Base-by-base conservation (phyloP, 2,797 vertebrate species). In the Danio jaintianensis region DNA sequence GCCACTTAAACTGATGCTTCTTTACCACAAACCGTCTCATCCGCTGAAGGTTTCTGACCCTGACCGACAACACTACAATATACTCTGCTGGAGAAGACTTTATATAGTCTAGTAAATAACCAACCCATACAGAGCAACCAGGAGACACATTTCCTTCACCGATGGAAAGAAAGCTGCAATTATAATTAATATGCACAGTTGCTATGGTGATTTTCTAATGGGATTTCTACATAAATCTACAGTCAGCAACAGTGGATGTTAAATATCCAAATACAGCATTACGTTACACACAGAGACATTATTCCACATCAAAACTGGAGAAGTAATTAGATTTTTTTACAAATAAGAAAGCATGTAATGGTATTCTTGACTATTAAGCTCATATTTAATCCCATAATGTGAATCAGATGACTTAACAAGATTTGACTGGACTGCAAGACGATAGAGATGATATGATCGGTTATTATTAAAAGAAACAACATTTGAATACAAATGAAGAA, bases 161-260 rank as follows among this genome's bases (percentile, higher is more conserved):
- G 59, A 64, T 48, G 56, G 55, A 52, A 43, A 62, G 47, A 61
- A 59, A 63, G 53, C 22, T 16, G n/a, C 13, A 36, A 40, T 18
- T 2, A 62, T 72, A 55, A 79, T 55, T 72, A 72, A 72, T 43
- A 3, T 72, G 18, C 4, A 13, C 2, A 20, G 56, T 79, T 71
- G n/a, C 77, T 62, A 61, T 68, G 66, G n/a, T 4, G 10, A 79
- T 69, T 22, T 50, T 47, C 20, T 22, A 63, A 79, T 63, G 38
- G 29, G 12, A 29, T 79, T 63, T 79, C 36, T 71, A 71, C 7
- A 71, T 63, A 7, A 61, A 11, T 50, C 43, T 78, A 48, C 18
- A 47, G 16, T 40, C 7, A 64, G 15, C 47, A 70, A 52, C 20
- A 72, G 6, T 38, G 12, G 42, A 68, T n/a, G 29, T 40, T 47